Evolutionary conservation across 2,113 vertebrate genomes (phyloP), one percentile per base, ranked within the genome.

Genomic region (Montifringilla adamsi): DNA sequence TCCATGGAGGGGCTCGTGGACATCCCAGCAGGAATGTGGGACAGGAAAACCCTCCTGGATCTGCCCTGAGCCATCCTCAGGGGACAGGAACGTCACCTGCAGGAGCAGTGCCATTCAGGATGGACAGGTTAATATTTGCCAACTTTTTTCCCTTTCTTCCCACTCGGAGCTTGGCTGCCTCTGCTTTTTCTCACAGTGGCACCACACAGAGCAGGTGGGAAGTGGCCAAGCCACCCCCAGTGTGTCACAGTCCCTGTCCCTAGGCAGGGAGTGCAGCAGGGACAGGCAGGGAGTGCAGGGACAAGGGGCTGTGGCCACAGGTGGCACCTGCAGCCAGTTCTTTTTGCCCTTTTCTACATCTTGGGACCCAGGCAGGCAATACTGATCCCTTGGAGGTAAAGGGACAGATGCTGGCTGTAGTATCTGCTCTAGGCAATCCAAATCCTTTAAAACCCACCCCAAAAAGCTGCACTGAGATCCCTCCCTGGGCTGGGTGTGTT

Each of bases 231-330:
- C 23, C 28, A 44, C 16, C 5, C 44, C 6, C 27, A 52, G 30
- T 0, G 2, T 27, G 78, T 66, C 74, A 26, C 17, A 55, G 17
- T 19, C 10, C 7, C 0, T 15, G 35, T 72, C 44, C 49, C 67
- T 53, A 68, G 1, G 55, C 9, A 50, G 62, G 2, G 1, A 59
- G 67, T 5, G 24, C 50, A 68, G 72, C 59, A 68, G 1, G 55
- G n/a, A n/a, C 59, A 68, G 1, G 55, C 9, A 50, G 62, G 2
- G 1, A 59, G 67, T 5, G 24, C 50, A 68, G 72, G 49, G 31
- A n/a, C 1, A 0, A 44, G 17, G 64, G 28, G 14, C 23, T 3
- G 3, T 76, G 63, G 21, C 58, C 62, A 15, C 20, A 2, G 0
- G 5, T 2, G 3, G 20, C 56, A 47, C n/a, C 31, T 84, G 49